A percentile compares a stretch with the other conserved stretches of the same genome.
Conservation (phyloP, 2,797 vertebrate species). For the Stomatorhinus walkeri region DNA sequence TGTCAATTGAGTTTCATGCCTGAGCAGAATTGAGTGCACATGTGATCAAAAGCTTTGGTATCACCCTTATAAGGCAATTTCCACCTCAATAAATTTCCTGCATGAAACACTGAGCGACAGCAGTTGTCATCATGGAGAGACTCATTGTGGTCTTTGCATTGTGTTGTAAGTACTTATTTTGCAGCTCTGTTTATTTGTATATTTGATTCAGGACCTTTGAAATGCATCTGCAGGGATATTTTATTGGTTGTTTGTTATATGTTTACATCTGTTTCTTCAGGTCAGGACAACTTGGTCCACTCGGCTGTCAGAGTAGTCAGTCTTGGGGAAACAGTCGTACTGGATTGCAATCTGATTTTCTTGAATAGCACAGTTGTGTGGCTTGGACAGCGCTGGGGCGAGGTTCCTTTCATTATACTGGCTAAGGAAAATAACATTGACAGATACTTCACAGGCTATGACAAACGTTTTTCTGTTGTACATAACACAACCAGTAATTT, state of each 20-base stretch:
- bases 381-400: conserved; percentile 29
- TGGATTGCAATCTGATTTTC: conserved; percentile 18
- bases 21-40: neutral
- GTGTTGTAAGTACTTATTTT: conserved; percentile 10
- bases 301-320: conserved; percentile 22
- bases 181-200: neutral
- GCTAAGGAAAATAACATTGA: rapidly evolving
- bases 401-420: conserved; percentile 24
- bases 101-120: neutral
- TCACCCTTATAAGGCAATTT: conserved; percentile 16
- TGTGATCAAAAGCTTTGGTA: neutral
- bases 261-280: conserved; percentile 1
- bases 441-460: neutral
- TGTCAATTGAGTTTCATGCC: conserved; percentile 8
- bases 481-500: neutral
- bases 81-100: neutral
- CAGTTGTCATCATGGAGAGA: conserved; percentile 5
- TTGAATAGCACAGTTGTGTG: neutral
- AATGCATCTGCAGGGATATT: neutral
- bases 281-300: conserved; percentile 23
- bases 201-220: neutral
- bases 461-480: neutral
- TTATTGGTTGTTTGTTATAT: neutral
- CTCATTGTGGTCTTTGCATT: neutral
- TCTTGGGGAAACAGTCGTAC: conserved; percentile 29